phyloP scores from a whole-genome alignment of 2,797 vertebrate species.

The Crenichthys baileyi region DNA sequence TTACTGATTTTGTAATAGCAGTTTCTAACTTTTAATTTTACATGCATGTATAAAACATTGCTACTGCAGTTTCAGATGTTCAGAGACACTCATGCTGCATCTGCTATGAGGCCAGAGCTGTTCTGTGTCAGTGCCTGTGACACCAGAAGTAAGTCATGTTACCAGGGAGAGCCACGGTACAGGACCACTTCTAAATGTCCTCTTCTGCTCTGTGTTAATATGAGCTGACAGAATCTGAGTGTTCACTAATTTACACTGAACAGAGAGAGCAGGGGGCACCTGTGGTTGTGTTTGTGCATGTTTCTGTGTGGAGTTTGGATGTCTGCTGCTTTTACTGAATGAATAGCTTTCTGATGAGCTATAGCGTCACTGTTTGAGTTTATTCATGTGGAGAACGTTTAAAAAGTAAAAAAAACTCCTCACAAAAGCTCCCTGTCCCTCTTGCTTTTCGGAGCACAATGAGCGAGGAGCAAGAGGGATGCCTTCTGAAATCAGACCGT shows the following conservation, averaged over 20 bases:
- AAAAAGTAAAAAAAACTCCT: slow-evolving; percentile 57
- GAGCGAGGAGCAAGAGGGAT: slow-evolving; percentile 49
- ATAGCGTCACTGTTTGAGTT: slow-evolving; percentile 71
- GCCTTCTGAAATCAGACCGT: slow-evolving; percentile 37
- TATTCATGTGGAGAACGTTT: slow-evolving; percentile 78
- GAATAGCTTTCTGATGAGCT: slow-evolving; percentile 74
- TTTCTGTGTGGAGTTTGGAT: slow-evolving; percentile 19
- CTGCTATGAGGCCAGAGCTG: slow-evolving; percentile 50
- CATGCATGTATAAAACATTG: slow-evolving; percentile 1
- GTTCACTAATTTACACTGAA: slow-evolving; percentile 48
- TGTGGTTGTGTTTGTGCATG: slow-evolving; percentile 30
- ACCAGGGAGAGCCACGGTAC: slow-evolving; percentile 25
- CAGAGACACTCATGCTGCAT: slow-evolving; percentile 44
- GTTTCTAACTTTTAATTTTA: not conserved
- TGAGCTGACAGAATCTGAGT: slow-evolving; percentile 56
- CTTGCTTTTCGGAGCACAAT: slow-evolving; percentile 72
- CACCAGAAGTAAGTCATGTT: slow-evolving; percentile 52
- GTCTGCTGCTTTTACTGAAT: slow-evolving; percentile 45
- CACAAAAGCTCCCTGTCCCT: slow-evolving; percentile 72
- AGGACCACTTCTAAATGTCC: slow-evolving; percentile 36
- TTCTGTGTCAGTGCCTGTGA: slow-evolving; percentile 59
- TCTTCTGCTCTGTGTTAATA: slow-evolving; percentile 47
- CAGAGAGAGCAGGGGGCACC: slow-evolving; percentile 33
- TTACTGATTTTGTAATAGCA: not conserved
- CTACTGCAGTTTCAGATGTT: slow-evolving; percentile 25